Percentiles rank a stretch among this genome's conserved stretches.
These are phyloP conservation scores for Minunthozetes semirufus DNA, from an alignment of 2,888 invertebrate genomes.

Conservation along the genomic window DNA sequence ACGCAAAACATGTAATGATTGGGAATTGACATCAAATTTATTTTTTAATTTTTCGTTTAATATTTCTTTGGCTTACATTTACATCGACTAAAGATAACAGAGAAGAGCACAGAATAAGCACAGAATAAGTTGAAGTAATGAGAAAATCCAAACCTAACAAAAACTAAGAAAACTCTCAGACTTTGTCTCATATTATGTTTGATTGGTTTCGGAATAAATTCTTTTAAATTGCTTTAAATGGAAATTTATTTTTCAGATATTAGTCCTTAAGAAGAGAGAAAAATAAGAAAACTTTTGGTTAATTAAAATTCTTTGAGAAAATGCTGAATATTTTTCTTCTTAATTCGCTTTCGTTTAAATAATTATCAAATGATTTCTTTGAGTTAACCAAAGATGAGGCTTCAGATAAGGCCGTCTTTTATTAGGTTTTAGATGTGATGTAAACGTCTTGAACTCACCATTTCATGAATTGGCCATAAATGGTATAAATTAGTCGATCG, in stretches of 20 bases:
- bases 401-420: not conserved
- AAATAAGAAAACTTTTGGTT: not conserved
- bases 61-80: not conserved
- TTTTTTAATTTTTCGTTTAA: not conserved
- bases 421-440: not conserved
- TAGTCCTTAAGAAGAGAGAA: not conserved
- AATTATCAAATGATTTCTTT: not conserved
- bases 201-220: not conserved
- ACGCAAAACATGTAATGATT: conserved; percentile 10
- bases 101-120: too few relatives aligned
- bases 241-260: not conserved
- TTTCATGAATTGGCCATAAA: not conserved
- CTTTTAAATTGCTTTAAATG: not conserved
- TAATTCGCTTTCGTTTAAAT: not conserved
- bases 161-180: too few relatives aligned
- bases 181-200: not conserved
- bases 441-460: not conserved
- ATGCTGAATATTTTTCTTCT: not conserved
- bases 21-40: not conserved
- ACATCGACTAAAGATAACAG: not conserved
- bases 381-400: not conserved
- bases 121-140: not conserved
- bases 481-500: conserved; percentile 9
- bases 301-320: not conserved
- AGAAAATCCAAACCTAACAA: not conserved